Evolutionary conservation across 2,888 invertebrate genomes (phyloP), one percentile per base, ranked within the genome.

Genomic region (Spatulosminthurus flaviceps): DNA sequence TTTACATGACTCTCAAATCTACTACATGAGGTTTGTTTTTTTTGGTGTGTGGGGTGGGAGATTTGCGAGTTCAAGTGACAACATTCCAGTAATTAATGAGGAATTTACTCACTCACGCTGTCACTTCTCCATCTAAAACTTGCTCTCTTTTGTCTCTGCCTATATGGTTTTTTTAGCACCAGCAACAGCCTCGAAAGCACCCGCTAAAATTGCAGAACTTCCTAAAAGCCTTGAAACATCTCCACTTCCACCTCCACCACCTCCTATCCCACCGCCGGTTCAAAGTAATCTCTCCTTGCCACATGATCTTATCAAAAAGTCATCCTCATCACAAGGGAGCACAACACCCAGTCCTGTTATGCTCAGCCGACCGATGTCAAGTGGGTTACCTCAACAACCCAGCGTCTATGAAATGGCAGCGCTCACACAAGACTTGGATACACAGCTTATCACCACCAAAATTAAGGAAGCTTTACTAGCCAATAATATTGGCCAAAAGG

Each of bases 371-470:
- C 73, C 80, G 69, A 81, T 81, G 24, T 83, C 83, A 69, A 73
- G 81, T 70, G 83, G 85, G 29, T 78, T 84, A 29, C 84, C 84
- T 29, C 84, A 84, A 89, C 94, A 95, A 60, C 95, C 96, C n/a
- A 96, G 96, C 86, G 97, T 97, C 21, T 96, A 97, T 88, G 97
- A 98, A 88, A 96, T 97, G 94, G 97, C 97, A 0, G 97, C 97
- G 4, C 90, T 97, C 66, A 97, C 97, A 13, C 96, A 96, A 86
- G 97, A 97, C 88, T 91, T 98, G 82, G 98, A 98, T 88, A 98
- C 98, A 0, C 96, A 97, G 87, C 93, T 94, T 24, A 96, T 98
- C 86, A 98, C 98, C 1, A 96, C 96, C 11, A 95, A 96, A 88
- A 97, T 98, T 87, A 98, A 98, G 87, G 98, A 98, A 88, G 96